Evolutionary conservation across 2,888 invertebrate genomes (phyloP).

Genomic region (Acleris holmiana): DNA sequence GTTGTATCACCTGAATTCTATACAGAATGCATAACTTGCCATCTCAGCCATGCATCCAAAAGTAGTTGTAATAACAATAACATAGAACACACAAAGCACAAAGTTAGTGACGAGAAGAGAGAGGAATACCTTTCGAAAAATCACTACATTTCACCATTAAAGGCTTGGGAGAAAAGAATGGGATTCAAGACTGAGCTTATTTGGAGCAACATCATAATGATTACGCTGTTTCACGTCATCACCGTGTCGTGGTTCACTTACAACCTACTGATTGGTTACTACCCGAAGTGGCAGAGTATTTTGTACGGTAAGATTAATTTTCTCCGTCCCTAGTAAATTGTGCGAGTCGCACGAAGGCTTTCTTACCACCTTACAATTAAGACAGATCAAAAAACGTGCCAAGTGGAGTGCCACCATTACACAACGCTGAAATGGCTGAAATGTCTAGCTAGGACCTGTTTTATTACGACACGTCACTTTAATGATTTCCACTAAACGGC

Average conservation of each 20-base stretch:
- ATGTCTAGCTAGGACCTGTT: too few species aligned
- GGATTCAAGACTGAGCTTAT: constrained; percentile 86
- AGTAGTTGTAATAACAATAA: constrained; percentile 35
- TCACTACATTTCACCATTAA: constrained; percentile 50
- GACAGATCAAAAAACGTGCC: too few species aligned
- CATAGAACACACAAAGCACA: constrained; percentile 23
- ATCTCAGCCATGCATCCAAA: constrained; percentile 42
- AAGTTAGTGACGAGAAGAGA: constrained; percentile 48
- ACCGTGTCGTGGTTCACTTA: constrained; percentile 63
- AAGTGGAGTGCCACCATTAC: too few species aligned
- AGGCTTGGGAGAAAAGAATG: constrained; percentile 65
- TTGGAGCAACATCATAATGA: constrained; percentile 85
- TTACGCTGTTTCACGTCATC: constrained; percentile 79
- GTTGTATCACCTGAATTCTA: constrained; percentile 33
- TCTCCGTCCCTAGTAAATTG: too few species aligned
- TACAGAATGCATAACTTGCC: constrained; percentile 42
- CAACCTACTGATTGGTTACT: constrained; percentile 49
- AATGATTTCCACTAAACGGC: too few species aligned
- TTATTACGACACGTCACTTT: too few species aligned
- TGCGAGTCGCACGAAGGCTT: too few species aligned
- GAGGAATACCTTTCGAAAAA: constrained; percentile 40
- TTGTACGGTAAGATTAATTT: constrained; percentile 81
- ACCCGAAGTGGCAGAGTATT: constrained; percentile 70
- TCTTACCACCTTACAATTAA: too few species aligned
- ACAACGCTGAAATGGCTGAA: too few species aligned